These are phyloP conservation scores for Drosophila sp. DNA, from an alignment of 1,140 invertebrate genomes.

Conservation along the genomic window DNA sequence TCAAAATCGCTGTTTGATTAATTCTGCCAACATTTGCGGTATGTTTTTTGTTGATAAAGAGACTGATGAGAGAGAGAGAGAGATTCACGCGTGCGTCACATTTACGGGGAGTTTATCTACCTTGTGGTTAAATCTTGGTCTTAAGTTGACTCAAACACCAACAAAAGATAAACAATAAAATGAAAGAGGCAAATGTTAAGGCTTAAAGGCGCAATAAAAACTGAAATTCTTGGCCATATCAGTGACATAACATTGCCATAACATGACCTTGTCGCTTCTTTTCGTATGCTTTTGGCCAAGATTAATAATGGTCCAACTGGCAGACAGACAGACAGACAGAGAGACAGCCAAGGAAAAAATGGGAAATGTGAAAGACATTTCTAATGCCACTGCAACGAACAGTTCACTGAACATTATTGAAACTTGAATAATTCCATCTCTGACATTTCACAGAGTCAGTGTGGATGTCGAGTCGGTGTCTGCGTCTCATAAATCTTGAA, in stretches of 20 bases:
- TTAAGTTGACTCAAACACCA: conserved; percentile 26
- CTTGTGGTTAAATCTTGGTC: conserved; percentile 25
- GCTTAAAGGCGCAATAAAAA: conserved; percentile 8
- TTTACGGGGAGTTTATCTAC: conserved; percentile 1
- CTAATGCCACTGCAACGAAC: conserved; percentile 4
- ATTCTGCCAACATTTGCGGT: conserved; percentile 49
- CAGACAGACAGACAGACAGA: conserved; percentile 33
- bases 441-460: background rate
- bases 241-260: conserved; percentile 59
- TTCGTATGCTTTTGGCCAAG: conserved; percentile 36
- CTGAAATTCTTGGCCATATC: conserved; percentile 41
- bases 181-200: background rate
- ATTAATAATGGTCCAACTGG: conserved; percentile 78
- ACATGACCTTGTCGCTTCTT: conserved; percentile 47
- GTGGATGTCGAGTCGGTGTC: background rate
- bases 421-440: conserved; percentile 36
- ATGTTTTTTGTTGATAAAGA: conserved; percentile 3
- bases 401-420: conserved; percentile 64
- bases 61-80: background rate
- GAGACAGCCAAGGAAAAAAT: conserved; percentile 42
- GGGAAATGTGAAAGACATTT: conserved; percentile 46
- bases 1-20: conserved; percentile 52
- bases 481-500: conserved; percentile 58
- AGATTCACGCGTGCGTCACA: conserved; percentile 35
- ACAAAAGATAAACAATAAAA: conserved; percentile 7